Percentiles rank a stretch among this genome's conserved stretches.
These are phyloP conservation scores for Ennomos erosarius DNA, from an alignment of 2,888 invertebrate species.

Conservation along the genomic window DNA sequence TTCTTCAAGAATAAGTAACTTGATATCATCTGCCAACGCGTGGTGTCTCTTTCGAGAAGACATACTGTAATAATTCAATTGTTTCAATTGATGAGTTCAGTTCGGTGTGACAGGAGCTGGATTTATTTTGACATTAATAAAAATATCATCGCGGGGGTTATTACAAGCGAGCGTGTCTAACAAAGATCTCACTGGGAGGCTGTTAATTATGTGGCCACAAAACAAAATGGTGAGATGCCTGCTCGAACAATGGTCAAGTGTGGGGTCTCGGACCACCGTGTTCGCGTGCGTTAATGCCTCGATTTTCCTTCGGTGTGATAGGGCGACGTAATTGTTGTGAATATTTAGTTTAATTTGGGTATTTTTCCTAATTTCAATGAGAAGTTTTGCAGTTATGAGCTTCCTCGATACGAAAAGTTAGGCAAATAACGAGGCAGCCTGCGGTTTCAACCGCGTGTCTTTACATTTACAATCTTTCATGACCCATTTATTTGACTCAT, in stretches of 20 bases:
- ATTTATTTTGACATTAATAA: slow-evolving; percentile 85
- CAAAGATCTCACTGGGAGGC: slow-evolving; percentile 80
- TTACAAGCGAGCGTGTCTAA: slow-evolving; percentile 84
- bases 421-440: too few relatives aligned
- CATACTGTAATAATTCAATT: too few relatives aligned
- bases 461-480: too few relatives aligned
- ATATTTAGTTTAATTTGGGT: slow-evolving; percentile 26
- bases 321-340: slow-evolving; percentile 50
- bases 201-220: slow-evolving; percentile 83
- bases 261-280: slow-evolving; percentile 77
- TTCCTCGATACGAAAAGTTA: too few relatives aligned
- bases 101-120: slow-evolving; percentile 64
- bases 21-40: neutral
- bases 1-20: too few relatives aligned
- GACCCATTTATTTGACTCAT: too few relatives aligned
- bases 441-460: too few relatives aligned
- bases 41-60: too few relatives aligned
- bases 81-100: slow-evolving; percentile 38
- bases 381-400: too few relatives aligned
- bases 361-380: slow-evolving; percentile 4
- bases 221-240: slow-evolving; percentile 73
- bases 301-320: slow-evolving; percentile 60
- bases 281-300: slow-evolving; percentile 53
- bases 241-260: slow-evolving; percentile 77
- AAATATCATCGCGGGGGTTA: slow-evolving; percentile 83